phyloP scores from a whole-genome alignment of 2,797 vertebrate species.

The Anguilla anguilla region DNA sequence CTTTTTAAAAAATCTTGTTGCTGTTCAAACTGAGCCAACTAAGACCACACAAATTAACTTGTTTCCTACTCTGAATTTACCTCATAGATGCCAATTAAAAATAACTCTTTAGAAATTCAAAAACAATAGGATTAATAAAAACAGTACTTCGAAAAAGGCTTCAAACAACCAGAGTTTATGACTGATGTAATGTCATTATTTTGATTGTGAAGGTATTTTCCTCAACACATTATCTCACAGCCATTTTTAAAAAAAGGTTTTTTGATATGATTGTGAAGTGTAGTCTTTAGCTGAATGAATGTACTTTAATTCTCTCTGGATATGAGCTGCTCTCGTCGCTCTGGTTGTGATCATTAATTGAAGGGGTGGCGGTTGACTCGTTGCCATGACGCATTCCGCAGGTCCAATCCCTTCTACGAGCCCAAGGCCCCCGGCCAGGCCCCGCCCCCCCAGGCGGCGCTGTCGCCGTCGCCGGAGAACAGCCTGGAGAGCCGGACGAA shows the following conservation, averaged over 20 bases:
- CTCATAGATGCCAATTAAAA: background rate
- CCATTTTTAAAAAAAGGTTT: too few species aligned
- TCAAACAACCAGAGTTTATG: background rate
- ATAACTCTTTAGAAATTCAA: background rate
- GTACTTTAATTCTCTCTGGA: background rate
- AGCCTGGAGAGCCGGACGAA: constrained; percentile 72
- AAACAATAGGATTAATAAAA: background rate
- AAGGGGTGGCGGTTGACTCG: background rate
- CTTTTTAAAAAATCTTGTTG: background rate
- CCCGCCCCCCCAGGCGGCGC: constrained; percentile 57
- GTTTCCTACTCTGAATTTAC: background rate
- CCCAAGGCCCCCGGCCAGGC: constrained; percentile 71
- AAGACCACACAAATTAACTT: background rate
- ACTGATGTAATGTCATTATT: background rate
- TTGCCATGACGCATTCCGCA: constrained; percentile 49
- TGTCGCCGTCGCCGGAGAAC: constrained; percentile 57
- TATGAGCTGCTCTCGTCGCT: too few species aligned
- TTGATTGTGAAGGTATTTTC: background rate
- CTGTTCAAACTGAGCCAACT: background rate
- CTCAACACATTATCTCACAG: background rate
- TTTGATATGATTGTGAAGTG: background rate
- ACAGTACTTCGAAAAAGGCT: background rate
- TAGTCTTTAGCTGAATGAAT: background rate
- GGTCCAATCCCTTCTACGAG: constrained; percentile 84
- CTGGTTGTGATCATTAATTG: background rate